Conservation (phyloP, 1,140 invertebrate genomes). For the Cataglyphis hispanica region DNA sequence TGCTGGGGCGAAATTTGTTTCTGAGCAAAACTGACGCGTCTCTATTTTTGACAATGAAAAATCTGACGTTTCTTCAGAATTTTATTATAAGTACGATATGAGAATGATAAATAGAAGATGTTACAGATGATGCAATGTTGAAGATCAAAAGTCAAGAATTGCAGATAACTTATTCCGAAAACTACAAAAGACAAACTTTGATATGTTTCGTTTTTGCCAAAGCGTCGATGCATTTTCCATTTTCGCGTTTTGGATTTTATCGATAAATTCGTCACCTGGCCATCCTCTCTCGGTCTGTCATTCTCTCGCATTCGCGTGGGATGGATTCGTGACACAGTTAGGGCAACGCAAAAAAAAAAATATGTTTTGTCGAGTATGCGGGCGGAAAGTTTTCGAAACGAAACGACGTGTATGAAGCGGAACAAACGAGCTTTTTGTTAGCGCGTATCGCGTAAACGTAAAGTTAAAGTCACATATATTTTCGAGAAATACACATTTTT, state of each 20-base stretch:
- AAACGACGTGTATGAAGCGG: slow-evolving; percentile 47
- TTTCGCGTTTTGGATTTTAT: slow-evolving; percentile 49
- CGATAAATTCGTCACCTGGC: not conserved
- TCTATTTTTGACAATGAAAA: slow-evolving; percentile 3
- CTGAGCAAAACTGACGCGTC: not conserved
- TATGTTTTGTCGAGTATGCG: slow-evolving; percentile 35
- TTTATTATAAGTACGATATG: too few relatives aligned
- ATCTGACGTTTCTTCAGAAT: too few relatives aligned
- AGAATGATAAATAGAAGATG: too few relatives aligned
- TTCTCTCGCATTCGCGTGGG: not conserved
- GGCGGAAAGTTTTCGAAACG: slow-evolving; percentile 37
- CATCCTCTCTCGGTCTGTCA: not conserved
- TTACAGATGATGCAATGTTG: too few relatives aligned
- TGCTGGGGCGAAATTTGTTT: not conserved
- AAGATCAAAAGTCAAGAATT: too few relatives aligned
- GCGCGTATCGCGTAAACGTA: not conserved
- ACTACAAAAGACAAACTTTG: not conserved
- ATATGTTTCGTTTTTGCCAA: not conserved
- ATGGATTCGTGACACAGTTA: not conserved
- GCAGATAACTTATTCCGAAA: too few relatives aligned
- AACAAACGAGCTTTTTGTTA: slow-evolving; percentile 34
- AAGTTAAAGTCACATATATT: slow-evolving; percentile 5
- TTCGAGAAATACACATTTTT: not conserved
- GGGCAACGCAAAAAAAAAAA: not conserved
- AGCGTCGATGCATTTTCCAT: not conserved